phyloP scores from a whole-genome alignment of 2,888 invertebrate species.

The Phania funesta region DNA sequence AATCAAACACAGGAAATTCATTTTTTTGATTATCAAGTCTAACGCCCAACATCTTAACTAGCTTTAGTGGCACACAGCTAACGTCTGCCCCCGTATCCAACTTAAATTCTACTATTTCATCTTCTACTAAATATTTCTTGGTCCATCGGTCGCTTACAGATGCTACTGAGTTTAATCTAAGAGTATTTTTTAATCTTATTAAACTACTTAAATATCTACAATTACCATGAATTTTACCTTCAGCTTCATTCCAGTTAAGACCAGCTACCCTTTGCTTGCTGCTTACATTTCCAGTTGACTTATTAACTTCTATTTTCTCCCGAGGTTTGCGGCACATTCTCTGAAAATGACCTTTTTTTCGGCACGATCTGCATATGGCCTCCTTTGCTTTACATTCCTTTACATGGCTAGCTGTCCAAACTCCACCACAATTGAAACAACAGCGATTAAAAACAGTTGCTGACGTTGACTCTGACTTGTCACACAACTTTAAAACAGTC shows the following conservation, averaged over 20 bases:
- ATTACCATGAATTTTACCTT: neutral
- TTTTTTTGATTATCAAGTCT: neutral
- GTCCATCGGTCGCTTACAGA: neutral
- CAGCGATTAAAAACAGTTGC: neutral
- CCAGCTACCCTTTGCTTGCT: neutral
- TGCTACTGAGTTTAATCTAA: neutral
- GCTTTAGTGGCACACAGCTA: neutral
- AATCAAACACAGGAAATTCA: neutral
- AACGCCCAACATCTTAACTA: neutral
- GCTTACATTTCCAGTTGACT: neutral
- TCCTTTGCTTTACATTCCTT: neutral
- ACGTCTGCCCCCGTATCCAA: neutral
- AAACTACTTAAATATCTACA: neutral
- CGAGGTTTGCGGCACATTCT: neutral
- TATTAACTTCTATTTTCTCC: neutral
- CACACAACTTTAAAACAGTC: neutral
- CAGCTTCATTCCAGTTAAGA: neutral
- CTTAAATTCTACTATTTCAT: neutral
- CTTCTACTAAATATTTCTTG: neutral
- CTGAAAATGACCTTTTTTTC: neutral
- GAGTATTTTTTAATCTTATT: neutral
- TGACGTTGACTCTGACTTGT: neutral
- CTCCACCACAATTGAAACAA: neutral
- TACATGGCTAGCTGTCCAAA: neutral
- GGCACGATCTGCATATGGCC: neutral